These are phyloP conservation scores for Centrocercus urophasianus DNA, from an alignment of 2,113 vertebrate genomes.

Conservation along the genomic window DNA sequence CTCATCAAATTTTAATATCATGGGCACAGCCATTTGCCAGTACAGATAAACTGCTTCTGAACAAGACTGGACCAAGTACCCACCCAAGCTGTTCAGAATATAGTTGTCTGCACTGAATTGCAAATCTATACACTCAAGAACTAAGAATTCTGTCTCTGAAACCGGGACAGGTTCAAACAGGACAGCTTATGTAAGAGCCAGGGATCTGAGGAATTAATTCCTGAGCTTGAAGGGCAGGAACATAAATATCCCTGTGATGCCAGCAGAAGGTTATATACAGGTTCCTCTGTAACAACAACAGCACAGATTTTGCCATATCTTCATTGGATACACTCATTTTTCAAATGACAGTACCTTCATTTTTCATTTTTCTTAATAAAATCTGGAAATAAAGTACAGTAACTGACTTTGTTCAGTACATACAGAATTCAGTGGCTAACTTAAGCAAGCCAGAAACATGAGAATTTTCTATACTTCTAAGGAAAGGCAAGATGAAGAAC, in stretches of 20 bases:
- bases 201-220: not conserved
- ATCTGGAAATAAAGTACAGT: not conserved
- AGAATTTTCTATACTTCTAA: not conserved
- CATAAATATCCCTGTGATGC: not conserved
- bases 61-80: not conserved
- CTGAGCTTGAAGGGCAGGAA: not conserved
- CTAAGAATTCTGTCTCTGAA: not conserved
- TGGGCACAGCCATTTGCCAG: not conserved
- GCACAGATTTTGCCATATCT: not conserved
- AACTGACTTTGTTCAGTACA: not conserved
- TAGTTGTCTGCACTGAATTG: not conserved
- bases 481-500: not conserved
- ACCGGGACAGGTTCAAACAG: not conserved
- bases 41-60: not conserved
- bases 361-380: not conserved
- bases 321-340: not conserved
- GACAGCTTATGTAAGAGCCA: not conserved
- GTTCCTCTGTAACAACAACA: not conserved
- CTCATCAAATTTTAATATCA: not conserved
- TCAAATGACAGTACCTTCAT: not conserved
- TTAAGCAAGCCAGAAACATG: not conserved
- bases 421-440: conserved; percentile 6
- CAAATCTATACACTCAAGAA: not conserved
- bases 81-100: not conserved
- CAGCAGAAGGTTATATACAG: not conserved